phyloP scores from a whole-genome alignment of 2,888 invertebrate genomes.

The Dryobota labecula region DNA sequence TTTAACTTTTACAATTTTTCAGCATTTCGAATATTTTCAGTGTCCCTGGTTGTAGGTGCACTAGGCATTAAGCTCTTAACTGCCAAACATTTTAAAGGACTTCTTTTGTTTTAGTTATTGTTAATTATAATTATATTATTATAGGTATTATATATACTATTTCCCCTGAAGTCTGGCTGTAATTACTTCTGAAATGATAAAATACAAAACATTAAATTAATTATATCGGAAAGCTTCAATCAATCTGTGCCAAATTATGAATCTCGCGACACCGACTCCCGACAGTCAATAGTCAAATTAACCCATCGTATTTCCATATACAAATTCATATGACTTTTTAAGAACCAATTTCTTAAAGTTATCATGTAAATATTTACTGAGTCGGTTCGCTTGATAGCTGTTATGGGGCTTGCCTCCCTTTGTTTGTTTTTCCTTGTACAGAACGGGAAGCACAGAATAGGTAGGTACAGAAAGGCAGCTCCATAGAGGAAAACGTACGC shows the following conservation, averaged over 20 bases:
- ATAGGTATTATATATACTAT: too few relatives aligned
- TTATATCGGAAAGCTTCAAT: neutral
- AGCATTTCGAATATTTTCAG: conserved; percentile 36
- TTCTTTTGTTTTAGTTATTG: neutral
- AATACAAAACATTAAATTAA: neutral
- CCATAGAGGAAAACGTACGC: neutral
- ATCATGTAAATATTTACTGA: conserved; percentile 77
- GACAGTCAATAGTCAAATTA: conserved; percentile 15
- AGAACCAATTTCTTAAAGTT: conserved; percentile 59
- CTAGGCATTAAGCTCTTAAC: conserved; percentile 15
- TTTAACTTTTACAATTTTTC: conserved; percentile 45
- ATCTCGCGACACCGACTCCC: neutral
- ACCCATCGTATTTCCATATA: conserved; percentile 38
- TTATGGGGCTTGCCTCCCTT: conserved; percentile 73
- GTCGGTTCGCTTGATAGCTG: conserved; percentile 74
- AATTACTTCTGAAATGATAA: neutral
- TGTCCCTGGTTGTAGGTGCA: conserved; percentile 5
- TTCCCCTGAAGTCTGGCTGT: neutral
- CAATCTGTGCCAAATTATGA: neutral
- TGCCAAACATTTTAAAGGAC: neutral
- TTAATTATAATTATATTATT: neutral
- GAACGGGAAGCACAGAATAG: conserved; percentile 52
- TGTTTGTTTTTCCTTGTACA: conserved; percentile 79
- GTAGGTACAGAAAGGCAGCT: conserved; percentile 6
- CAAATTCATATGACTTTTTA: conserved; percentile 39